Evolutionary conservation across 2,113 vertebrate genomes (phyloP), one percentile per base, ranked within the genome.

Genomic region (Rhagologus leucostigma): DNA sequence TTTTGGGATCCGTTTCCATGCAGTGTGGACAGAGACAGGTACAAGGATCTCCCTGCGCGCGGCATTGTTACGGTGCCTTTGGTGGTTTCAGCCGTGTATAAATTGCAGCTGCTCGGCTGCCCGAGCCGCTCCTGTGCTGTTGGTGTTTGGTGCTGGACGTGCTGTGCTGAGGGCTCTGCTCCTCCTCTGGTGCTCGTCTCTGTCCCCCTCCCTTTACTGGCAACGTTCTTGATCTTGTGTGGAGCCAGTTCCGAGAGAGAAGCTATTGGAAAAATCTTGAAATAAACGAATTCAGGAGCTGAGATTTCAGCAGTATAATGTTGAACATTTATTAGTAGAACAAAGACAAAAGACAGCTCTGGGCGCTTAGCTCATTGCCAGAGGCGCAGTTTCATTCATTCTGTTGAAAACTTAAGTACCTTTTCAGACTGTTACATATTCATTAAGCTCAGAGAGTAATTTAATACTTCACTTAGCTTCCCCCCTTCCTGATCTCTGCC

Each of bases 11-110:
- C 2, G 13, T 64, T 30, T 62, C 52, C 7, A 1, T 7, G 59
- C 44, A 0, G 3, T 1, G 2, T 3, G 57, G 21, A 16, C 6
- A 6, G 39, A 39, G n/a, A 29, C 6, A 0, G 44, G 21, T 32
- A 3, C 17, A 12, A 7, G 30, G 35, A 15, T 64, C 8, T 27
- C 19, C 0, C 9, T 24, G 24, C 16, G 1, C 3, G 2, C 23
- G 55, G 29, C 8, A 1, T 19, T 37, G 39, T 18, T 30, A 33
- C 3, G 13, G 8, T 73, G 85, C 57, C 35, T 37, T 26, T 53
- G 29, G 42, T 37, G 3, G 0, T 19, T 68, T 35, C 32, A 30
- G 47, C 39, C 20, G 5, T 18, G 7, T 39, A 6, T 35, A 20
- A 67, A 27, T 42, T 49, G 16, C 18, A 26, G 20, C 24, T 20